These are phyloP conservation scores for Sebastes fasciatus DNA, from an alignment of 2,113 vertebrate genomes.

Conservation along the genomic window DNA sequence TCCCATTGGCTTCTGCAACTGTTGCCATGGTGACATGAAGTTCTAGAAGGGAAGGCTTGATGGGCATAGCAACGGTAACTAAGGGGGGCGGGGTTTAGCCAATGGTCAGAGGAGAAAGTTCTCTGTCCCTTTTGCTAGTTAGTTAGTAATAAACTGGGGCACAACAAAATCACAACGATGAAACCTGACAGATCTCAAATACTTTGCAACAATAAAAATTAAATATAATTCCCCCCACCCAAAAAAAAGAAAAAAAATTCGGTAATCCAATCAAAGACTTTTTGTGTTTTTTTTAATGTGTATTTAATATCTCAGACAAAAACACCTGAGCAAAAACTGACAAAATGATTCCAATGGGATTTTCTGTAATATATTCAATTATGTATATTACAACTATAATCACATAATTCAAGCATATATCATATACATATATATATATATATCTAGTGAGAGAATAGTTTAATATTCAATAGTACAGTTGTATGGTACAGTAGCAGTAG, in stretches of 20 bases:
- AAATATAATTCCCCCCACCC: slow-evolving; percentile 33
- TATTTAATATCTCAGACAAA: slow-evolving; percentile 78
- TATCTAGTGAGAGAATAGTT: slow-evolving; percentile 83
- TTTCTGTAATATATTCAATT: slow-evolving; percentile 81
- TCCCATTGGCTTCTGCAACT: no score
- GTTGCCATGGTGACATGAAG: no score
- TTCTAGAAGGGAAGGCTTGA: background rate
- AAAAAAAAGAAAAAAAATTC: slow-evolving; percentile 48
- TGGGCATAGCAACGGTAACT: background rate
- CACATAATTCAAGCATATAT: slow-evolving; percentile 87
- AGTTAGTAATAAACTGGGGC: slow-evolving; percentile 12
- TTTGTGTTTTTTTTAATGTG: slow-evolving; percentile 56
- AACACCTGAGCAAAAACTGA: slow-evolving; percentile 83
- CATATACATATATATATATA: slow-evolving; percentile 84
- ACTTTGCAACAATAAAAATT: slow-evolving; percentile 17
- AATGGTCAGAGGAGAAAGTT: slow-evolving; percentile 11
- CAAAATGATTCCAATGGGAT: slow-evolving; percentile 75
- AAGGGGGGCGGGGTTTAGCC: slow-evolving; percentile 25
- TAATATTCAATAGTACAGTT: slow-evolving; percentile 81
- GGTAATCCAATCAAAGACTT: slow-evolving; percentile 54
- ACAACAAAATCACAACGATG: slow-evolving; percentile 20
- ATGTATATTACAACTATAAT: slow-evolving; percentile 85
- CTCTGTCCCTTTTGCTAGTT: background rate
- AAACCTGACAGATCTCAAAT: slow-evolving; percentile 9
- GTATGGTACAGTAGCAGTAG: slow-evolving; percentile 84